Evolutionary conservation across 2,113 vertebrate species (phyloP).

Genomic region (Lichenostomus cassidix): DNA sequence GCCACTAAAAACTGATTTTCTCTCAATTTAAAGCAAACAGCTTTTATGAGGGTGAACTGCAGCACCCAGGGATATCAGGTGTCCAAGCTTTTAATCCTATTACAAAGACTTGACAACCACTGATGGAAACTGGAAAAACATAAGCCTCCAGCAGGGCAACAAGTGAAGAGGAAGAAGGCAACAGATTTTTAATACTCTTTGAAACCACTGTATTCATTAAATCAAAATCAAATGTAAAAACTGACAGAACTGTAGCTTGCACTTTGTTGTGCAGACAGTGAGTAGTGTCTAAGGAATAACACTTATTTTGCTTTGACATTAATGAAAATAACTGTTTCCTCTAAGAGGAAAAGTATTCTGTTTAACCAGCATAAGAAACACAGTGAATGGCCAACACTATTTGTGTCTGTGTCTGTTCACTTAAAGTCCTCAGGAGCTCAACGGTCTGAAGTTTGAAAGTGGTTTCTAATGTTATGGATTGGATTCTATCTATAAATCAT

Average conservation of each 20-base stretch:
- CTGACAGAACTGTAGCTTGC: constrained; percentile 18
- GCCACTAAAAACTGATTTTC: constrained; percentile 62
- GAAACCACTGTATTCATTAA: constrained; percentile 4
- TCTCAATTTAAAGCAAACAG: constrained; percentile 59
- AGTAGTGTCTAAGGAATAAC: constrained; percentile 6
- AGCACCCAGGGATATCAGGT: constrained; percentile 55
- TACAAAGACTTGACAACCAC: constrained; percentile 42
- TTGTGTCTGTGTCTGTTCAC: neutral
- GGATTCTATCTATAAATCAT: constrained; percentile 24
- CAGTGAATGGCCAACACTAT: neutral
- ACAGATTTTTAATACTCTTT: constrained; percentile 50
- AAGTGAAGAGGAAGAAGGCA: constrained; percentile 53
- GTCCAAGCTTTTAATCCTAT: constrained; percentile 67
- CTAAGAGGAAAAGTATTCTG: neutral
- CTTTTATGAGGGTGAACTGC: constrained; percentile 58
- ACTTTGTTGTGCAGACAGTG: neutral
- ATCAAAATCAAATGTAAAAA: constrained; percentile 48
- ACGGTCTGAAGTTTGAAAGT: constrained; percentile 35
- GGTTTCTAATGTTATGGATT: constrained; percentile 47
- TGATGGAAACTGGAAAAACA: constrained; percentile 68
- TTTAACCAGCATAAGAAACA: constrained; percentile 21
- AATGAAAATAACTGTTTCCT: constrained; percentile 52
- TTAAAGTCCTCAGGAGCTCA: neutral
- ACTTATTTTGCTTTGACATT: constrained; percentile 17
- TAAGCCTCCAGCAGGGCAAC: constrained; percentile 57